Evolutionary conservation across 2,888 invertebrate species (phyloP).

Genomic region (Drosophila borealis): DNA sequence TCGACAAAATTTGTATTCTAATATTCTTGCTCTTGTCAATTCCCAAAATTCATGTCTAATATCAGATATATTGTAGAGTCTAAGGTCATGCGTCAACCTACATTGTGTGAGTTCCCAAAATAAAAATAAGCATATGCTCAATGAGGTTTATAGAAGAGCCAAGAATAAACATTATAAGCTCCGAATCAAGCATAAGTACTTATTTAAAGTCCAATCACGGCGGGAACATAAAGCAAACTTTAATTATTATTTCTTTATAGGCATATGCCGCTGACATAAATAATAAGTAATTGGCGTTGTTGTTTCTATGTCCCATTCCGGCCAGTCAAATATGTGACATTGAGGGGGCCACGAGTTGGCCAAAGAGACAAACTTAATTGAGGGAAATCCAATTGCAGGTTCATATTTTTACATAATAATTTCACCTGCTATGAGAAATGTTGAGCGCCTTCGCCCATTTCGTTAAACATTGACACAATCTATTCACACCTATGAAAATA

Average conservation of each 20-base stretch:
- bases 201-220: conserved; percentile 65
- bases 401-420: conserved; percentile 46
- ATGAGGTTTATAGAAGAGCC: conserved; percentile 38
- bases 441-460: conserved; percentile 44
- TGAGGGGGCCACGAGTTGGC: conserved; percentile 41
- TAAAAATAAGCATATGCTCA: conserved; percentile 52
- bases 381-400: conserved; percentile 35
- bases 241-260: conserved; percentile 67
- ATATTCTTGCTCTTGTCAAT: too few relatives aligned
- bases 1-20: too few relatives aligned
- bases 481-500: conserved; percentile 66
- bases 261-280: conserved; percentile 67
- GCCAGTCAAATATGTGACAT: conserved; percentile 50
- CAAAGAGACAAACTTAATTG: conserved; percentile 32
- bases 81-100: conserved; percentile 29
- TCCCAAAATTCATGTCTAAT: background rate
- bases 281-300: conserved; percentile 55
- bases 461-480: conserved; percentile 59
- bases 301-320: conserved; percentile 30
- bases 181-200: conserved; percentile 28
- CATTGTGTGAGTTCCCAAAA: conserved; percentile 40
- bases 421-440: conserved; percentile 30
- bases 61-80: background rate
- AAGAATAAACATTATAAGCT: conserved; percentile 43
- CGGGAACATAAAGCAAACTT: conserved; percentile 69